Conservation (phyloP, 2,888 invertebrate genomes). For the Leucophenga maculata region DNA sequence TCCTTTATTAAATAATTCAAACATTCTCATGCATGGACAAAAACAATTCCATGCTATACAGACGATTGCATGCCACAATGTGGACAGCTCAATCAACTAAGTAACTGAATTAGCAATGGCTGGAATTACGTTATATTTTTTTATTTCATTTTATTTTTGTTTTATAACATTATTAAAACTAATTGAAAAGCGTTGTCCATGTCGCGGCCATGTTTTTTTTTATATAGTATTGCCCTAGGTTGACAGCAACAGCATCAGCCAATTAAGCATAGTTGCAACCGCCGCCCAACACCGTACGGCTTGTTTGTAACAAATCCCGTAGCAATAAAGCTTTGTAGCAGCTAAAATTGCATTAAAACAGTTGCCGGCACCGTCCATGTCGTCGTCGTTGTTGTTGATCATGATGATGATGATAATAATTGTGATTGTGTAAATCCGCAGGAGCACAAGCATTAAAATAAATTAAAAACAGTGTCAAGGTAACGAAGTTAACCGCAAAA, state of each 20-base stretch:
- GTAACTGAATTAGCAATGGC: neutral
- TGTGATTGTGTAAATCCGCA: slow-evolving; percentile 3
- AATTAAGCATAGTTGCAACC: slow-evolving; percentile 45
- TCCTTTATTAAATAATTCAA: too few relatives aligned
- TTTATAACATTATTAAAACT: slow-evolving; percentile 49
- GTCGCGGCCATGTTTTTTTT: slow-evolving; percentile 23
- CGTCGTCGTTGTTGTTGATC: slow-evolving; percentile 1
- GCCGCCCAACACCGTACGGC: neutral
- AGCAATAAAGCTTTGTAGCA: slow-evolving; percentile 4
- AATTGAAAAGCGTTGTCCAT: slow-evolving; percentile 46
- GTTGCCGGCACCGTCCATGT: neutral
- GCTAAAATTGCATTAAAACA: slow-evolving; percentile 45
- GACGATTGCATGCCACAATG: too few relatives aligned
- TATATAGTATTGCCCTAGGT: slow-evolving; percentile 10
- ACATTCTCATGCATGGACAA: too few relatives aligned
- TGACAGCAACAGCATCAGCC: slow-evolving; percentile 31
- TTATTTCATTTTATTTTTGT: slow-evolving; percentile 19
- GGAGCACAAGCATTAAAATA: slow-evolving; percentile 25
- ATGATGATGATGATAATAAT: slow-evolving; percentile 14
- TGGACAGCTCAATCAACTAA: too few relatives aligned
- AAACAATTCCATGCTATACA: too few relatives aligned
- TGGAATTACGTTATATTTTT: slow-evolving; percentile 20
- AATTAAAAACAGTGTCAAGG: slow-evolving; percentile 45
- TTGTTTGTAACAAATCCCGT: neutral
- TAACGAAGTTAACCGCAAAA: slow-evolving; percentile 23